These are phyloP conservation scores for Agriopis marginaria DNA, from an alignment of 2,888 invertebrate species.

Conservation along the genomic window DNA sequence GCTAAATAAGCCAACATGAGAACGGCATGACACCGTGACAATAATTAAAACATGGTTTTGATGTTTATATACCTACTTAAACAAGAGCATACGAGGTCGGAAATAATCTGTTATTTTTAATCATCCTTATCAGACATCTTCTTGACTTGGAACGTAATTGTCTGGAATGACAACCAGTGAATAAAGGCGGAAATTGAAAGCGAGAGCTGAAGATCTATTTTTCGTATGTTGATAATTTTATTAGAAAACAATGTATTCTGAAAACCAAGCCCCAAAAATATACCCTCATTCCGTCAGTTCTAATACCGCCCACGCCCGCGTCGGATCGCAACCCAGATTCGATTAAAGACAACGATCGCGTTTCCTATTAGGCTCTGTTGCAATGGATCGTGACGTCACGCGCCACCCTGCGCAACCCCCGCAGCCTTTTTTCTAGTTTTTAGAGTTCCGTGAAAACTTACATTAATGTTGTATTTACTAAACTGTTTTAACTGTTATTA, in stretches of 20 bases:
- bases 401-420: slow-evolving; percentile 46
- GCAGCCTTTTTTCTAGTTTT: slow-evolving; percentile 43
- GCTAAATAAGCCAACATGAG: too few relatives aligned
- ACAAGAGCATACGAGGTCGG: too few relatives aligned
- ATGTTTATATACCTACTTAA: too few relatives aligned
- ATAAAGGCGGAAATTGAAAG: not conserved
- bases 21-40: too few relatives aligned
- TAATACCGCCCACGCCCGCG: slow-evolving; percentile 14
- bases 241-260: not conserved
- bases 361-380: slow-evolving; percentile 77
- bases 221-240: not conserved
- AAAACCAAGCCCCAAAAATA: slow-evolving; percentile 10
- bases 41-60: too few relatives aligned
- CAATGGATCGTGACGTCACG: slow-evolving; percentile 71
- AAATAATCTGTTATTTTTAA: too few relatives aligned
- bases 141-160: too few relatives aligned
- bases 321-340: slow-evolving; percentile 60
- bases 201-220: not conserved
- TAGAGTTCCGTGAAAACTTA: slow-evolving; percentile 23
- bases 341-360: slow-evolving; percentile 79
- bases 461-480: too few relatives aligned
- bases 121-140: too few relatives aligned
- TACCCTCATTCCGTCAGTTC: slow-evolving; percentile 24
- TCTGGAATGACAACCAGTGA: too few relatives aligned
- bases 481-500: too few relatives aligned